phyloP scores from a whole-genome alignment of 2,888 invertebrate genomes.

The Seira ritae region DNA sequence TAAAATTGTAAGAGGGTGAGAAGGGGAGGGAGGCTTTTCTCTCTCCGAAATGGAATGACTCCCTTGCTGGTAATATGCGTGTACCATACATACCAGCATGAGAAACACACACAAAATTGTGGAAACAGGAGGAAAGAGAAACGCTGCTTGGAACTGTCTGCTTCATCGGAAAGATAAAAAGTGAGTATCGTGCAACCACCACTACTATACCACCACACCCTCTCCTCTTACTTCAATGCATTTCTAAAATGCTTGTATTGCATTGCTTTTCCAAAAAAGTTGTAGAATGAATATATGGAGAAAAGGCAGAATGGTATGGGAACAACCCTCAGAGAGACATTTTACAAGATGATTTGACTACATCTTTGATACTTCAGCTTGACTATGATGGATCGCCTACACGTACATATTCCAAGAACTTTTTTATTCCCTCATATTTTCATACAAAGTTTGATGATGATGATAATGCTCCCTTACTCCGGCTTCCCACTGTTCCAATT shows the following conservation, averaged over 20 bases:
- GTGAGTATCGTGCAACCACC: background rate
- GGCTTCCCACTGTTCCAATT: too few species aligned
- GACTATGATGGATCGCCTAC: constrained; percentile 49
- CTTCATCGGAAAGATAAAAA: too few species aligned
- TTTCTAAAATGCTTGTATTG: too few species aligned
- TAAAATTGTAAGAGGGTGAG: constrained; percentile 19
- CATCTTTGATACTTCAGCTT: constrained; percentile 42
- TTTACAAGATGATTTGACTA: constrained; percentile 59
- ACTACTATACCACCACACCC: constrained; percentile 2
- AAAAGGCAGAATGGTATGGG: constrained; percentile 9
- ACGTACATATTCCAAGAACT: too few species aligned
- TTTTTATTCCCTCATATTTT: too few species aligned
- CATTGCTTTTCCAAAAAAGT: too few species aligned
- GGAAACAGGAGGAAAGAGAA: background rate
- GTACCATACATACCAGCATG: constrained; percentile 40
- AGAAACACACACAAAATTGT: constrained; percentile 25
- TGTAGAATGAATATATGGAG: background rate
- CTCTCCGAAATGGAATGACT: constrained; percentile 40
- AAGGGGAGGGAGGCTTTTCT: constrained; percentile 33
- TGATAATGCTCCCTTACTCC: too few species aligned
- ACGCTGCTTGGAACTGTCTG: too few species aligned
- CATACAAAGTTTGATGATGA: too few species aligned
- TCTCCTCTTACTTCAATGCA: constrained; percentile 8
- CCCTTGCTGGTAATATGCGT: constrained; percentile 56
- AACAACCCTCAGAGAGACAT: constrained; percentile 60